Evolutionary conservation across 2,888 invertebrate species (phyloP).

Genomic region (Cheilosia vulpina): DNA sequence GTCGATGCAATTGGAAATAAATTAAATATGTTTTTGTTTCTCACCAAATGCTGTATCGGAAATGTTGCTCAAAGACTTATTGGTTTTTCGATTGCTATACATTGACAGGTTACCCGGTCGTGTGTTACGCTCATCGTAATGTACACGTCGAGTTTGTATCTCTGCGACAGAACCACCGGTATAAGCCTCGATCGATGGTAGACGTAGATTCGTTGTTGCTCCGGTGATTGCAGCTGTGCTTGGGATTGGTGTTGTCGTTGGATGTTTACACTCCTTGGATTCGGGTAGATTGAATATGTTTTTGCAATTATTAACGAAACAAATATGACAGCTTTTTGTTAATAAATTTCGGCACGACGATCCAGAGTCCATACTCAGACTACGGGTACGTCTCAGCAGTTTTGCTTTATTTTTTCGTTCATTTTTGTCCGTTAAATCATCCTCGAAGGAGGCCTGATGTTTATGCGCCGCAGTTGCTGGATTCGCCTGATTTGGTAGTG

Average conservation of each 20-base stretch:
- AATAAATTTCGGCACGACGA: conserved; percentile 79
- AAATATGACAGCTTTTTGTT: conserved; percentile 82
- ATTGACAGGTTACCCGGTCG: conserved; percentile 57
- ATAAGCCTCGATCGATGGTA: conserved; percentile 55
- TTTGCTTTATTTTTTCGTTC: conserved; percentile 76
- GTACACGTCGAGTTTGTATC: conserved; percentile 49
- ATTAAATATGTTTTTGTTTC: conserved; percentile 28
- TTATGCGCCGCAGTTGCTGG: conserved; percentile 47
- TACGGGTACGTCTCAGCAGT: conserved; percentile 81
- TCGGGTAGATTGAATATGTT: conserved; percentile 82
- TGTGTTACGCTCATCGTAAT: conserved; percentile 54
- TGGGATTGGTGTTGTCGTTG: conserved; percentile 53
- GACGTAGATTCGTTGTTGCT: conserved; percentile 47
- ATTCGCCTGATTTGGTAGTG: conserved; percentile 38
- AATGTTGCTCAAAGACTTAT: conserved; percentile 78
- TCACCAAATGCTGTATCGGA: conserved; percentile 76
- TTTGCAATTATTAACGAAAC: conserved; percentile 83
- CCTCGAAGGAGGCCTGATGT: conserved; percentile 76
- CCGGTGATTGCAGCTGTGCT: conserved; percentile 31
- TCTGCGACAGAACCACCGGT: conserved; percentile 38
- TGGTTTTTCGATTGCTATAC: conserved; percentile 75
- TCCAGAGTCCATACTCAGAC: conserved; percentile 83
- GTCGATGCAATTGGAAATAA: background rate
- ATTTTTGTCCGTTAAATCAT: conserved; percentile 72
- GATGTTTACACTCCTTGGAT: conserved; percentile 74